Evolutionary conservation across 2,113 vertebrate genomes (phyloP), one percentile per base, ranked within the genome.

Genomic region (Furnarius figulus): DNA sequence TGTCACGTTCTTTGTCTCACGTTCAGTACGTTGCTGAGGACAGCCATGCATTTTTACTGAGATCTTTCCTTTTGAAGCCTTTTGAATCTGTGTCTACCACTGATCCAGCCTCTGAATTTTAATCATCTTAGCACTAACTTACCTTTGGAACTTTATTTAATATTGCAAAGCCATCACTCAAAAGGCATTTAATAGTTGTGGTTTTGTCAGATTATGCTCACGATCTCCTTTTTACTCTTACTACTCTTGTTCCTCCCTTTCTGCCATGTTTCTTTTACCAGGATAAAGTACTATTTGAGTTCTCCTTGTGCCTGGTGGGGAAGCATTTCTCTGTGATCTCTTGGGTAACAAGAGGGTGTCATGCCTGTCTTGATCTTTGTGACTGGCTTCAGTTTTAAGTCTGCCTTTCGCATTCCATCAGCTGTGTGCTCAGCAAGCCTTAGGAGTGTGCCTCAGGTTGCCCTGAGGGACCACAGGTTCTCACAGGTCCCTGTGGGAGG

Each of bases 11-110:
- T 94, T 90, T 89, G 58, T 88, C 85, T 90, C 37, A 47, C 10
- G 14, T 80, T 90, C 85, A 47, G 35, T 42, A 17, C 19, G 35
- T 80, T 88, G n/a, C 47, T 67, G 78, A 88, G 91, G 79, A 70
- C 53, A 71, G 87, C 78, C 78, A 37, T 95, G 68, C 83, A 66
- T 92, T 93, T 94, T 89, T 90, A 80, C 83, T 86, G 90, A 90
- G 83, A 86, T 86, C 5, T 82, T 94, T 50, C 55, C 35, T 90
- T 94, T 83, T 95, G 90, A 86, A 96, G 87, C 62, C 30, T 35
- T 44, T 35, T 44, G 56, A 73, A 91, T 91, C 1, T 6, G 33
- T 79, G 59, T 85, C 78, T 90, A 21, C 68, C 25, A 28, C 76
- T 71, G 72, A 77, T 90, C 42, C 79, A 76, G 31, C 53, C 37